These are phyloP conservation scores for Philopedon plagiatum DNA, from an alignment of 2,888 invertebrate species.

Conservation along the genomic window DNA sequence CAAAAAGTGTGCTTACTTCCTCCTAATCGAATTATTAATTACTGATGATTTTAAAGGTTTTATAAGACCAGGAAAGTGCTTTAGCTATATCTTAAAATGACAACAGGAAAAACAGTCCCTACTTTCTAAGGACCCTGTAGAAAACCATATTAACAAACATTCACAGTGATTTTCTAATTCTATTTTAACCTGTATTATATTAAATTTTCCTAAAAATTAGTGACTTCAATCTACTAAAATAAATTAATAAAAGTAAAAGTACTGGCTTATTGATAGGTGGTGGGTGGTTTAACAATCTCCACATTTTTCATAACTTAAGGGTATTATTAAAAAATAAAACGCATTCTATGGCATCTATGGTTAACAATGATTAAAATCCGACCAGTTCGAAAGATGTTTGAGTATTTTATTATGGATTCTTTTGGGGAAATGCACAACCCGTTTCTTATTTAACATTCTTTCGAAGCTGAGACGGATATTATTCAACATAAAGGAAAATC, in stretches of 20 bases:
- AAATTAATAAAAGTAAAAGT: conserved; percentile 64
- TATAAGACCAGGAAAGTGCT: no score
- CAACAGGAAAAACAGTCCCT: neutral
- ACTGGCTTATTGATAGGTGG: conserved; percentile 63
- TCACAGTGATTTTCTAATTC: conserved; percentile 60
- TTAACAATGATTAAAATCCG: conserved; percentile 24
- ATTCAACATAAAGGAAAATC: conserved; percentile 9
- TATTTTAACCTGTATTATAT: conserved; percentile 60
- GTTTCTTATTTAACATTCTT: neutral
- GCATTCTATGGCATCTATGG: conserved; percentile 5
- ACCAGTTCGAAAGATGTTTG: neutral
- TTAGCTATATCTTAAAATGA: no score
- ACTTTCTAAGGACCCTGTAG: conserved; percentile 31
- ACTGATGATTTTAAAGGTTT: no score
- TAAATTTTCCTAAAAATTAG: conserved; percentile 67
- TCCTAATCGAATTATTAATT: no score
- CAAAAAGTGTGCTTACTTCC: neutral
- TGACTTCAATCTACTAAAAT: conserved; percentile 62
- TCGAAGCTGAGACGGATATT: neutral
- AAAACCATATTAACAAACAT: conserved; percentile 50
- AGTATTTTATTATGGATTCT: neutral
- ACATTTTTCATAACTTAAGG: conserved; percentile 19
- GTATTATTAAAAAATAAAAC: conserved; percentile 9
- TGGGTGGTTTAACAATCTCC: neutral
- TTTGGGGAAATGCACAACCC: neutral